These are phyloP conservation scores for Drosophila dives DNA, from an alignment of 2,888 invertebrate species.

Conservation along the genomic window DNA sequence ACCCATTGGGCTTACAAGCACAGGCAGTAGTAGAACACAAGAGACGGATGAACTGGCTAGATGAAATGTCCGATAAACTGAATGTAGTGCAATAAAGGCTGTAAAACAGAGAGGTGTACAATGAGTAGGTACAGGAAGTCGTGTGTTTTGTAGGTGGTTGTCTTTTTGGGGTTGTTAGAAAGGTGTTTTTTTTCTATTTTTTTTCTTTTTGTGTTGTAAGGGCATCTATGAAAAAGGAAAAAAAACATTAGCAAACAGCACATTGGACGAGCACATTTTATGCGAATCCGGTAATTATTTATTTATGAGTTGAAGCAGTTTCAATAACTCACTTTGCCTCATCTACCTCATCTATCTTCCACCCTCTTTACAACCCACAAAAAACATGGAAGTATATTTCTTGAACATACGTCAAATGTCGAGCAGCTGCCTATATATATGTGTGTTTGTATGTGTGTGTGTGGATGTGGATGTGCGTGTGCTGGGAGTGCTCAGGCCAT, in stretches of 20 bases:
- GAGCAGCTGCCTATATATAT: constrained; percentile 21
- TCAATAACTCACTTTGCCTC: constrained; percentile 82
- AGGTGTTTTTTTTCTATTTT: neutral
- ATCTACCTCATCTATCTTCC: constrained; percentile 15
- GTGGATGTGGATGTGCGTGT: constrained; percentile 9
- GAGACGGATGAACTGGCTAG: constrained; percentile 54
- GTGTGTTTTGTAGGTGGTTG: constrained; percentile 9
- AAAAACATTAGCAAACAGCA: constrained; percentile 64
- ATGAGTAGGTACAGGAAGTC: constrained; percentile 39
- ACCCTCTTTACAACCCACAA: neutral
- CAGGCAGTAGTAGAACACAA: neutral
- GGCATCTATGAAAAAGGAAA: constrained; percentile 26
- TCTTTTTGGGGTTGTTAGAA: neutral
- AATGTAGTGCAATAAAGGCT: constrained; percentile 69
- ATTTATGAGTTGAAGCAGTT: constrained; percentile 84
- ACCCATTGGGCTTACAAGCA: constrained; percentile 22
- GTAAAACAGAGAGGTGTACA: constrained; percentile 44
- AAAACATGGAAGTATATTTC: neutral
- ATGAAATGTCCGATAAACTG: constrained; percentile 72
- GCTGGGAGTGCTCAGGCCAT: constrained; percentile 25
- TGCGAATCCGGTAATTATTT: constrained; percentile 83
- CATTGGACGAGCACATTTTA: constrained; percentile 66
- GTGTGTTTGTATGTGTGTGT: constrained; percentile 8
- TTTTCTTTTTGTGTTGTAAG: neutral
- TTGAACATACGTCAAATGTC: constrained; percentile 63